Evolutionary conservation across 2,888 invertebrate genomes (phyloP).

Genomic region (Eretmocerus hayati): DNA sequence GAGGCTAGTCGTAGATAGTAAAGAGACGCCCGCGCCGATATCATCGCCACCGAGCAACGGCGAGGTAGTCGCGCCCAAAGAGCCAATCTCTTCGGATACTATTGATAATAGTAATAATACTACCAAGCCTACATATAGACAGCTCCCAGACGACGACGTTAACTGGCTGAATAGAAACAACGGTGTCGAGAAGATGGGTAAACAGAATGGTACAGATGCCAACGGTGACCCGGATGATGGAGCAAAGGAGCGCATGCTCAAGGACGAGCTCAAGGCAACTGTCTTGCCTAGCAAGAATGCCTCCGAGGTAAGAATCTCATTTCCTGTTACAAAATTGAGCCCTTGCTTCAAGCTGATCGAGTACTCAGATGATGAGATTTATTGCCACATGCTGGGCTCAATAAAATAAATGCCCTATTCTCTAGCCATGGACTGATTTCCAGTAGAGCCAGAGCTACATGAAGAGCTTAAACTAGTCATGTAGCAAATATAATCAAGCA

Average conservation of each 20-base stretch:
- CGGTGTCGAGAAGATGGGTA: constrained; percentile 31
- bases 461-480: no score
- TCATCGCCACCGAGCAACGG: constrained; percentile 15
- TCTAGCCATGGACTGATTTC: no score
- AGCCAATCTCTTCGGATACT: no score
- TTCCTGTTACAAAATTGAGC: no score
- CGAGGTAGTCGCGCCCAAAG: no score
- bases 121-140: constrained; percentile 31
- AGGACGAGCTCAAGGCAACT: constrained; percentile 35
- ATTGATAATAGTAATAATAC: no score
- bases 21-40: constrained; percentile 24
- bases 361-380: no score
- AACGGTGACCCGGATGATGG: constrained; percentile 38
- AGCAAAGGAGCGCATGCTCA: constrained; percentile 42
- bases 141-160: constrained; percentile 33
- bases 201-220: constrained; percentile 35
- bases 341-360: no score
- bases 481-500: no score
- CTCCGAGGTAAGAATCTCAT: constrained; percentile 34
- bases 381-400: no score
- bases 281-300: constrained; percentile 30
- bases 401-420: no score
- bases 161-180: constrained; percentile 23
- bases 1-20: constrained; percentile 33
- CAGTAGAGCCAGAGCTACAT: no score